Evolutionary conservation across 2,113 vertebrate genomes (phyloP).

Genomic region (Equus quagga): DNA sequence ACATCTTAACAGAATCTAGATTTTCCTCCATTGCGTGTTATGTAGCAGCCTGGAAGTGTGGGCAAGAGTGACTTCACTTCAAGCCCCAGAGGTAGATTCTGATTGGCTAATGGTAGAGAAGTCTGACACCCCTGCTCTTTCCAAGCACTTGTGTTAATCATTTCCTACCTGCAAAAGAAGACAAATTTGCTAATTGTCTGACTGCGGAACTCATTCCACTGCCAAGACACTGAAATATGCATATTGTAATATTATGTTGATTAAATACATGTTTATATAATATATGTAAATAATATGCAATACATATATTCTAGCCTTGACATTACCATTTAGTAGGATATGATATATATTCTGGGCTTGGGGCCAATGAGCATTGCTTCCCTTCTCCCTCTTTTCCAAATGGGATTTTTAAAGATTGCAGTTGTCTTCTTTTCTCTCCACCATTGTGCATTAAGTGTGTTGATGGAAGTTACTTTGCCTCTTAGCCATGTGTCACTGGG

Average conservation of each 20-base stretch:
- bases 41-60: not conserved
- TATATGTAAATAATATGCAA: not conserved
- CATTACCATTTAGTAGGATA: not conserved
- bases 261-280: not conserved
- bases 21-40: not conserved
- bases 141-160: not conserved
- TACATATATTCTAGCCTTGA: not conserved
- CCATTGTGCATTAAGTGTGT: not conserved
- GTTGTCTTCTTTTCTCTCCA: not conserved
- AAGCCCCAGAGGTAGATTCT: not conserved
- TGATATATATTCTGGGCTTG: not conserved
- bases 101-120: not conserved
- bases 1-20: not conserved
- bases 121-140: not conserved
- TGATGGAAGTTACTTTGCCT: not conserved
- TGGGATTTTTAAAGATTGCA: not conserved
- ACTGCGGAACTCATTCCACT: not conserved
- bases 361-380: not conserved
- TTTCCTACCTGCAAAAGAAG: slow-evolving; percentile 25
- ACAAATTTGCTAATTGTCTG: not conserved
- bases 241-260: not conserved
- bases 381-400: not conserved
- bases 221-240: not conserved
- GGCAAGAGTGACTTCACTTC: not conserved
- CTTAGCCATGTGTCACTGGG: not conserved